phyloP scores from a whole-genome alignment of 2,797 vertebrate genomes.

The Poeciliopsis gracilis region DNA sequence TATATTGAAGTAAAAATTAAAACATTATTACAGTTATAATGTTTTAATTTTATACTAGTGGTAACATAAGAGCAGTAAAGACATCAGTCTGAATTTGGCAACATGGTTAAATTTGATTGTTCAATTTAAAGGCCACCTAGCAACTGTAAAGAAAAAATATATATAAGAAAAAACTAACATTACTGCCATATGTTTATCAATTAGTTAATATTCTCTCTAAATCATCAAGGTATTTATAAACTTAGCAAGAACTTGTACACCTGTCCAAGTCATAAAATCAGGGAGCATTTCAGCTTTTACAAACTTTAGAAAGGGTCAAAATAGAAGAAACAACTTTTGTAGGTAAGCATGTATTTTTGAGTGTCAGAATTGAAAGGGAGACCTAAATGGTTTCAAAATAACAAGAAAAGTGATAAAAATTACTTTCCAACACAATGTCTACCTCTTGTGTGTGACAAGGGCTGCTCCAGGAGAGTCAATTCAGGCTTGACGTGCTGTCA shows the following conservation, averaged over 20 bases:
- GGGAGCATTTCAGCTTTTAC: background rate
- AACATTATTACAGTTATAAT: background rate
- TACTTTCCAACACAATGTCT: slow-evolving; percentile 29
- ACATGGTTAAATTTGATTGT: background rate
- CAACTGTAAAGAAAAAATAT: background rate
- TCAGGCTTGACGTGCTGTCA: slow-evolving; percentile 55
- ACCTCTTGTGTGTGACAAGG: slow-evolving; percentile 36
- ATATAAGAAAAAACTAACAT: background rate
- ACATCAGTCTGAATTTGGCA: too few relatives aligned
- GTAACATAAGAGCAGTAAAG: background rate
- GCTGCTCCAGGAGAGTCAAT: slow-evolving; percentile 28
- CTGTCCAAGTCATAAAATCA: background rate
- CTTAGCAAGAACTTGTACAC: background rate
- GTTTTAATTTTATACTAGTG: background rate
- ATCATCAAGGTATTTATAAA: background rate
- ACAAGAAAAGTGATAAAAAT: slow-evolving; percentile 40
- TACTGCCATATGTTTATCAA: background rate
- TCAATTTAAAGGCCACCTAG: background rate
- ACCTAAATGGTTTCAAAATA: slow-evolving; percentile 26
- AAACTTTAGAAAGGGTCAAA: slow-evolving; percentile 3
- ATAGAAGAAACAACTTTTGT: slow-evolving; percentile 14
- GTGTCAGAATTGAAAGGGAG: slow-evolving; percentile 34
- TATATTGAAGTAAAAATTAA: background rate
- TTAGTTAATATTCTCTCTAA: background rate
- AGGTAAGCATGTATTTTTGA: slow-evolving; percentile 24